Percentiles rank a stretch among this genome's conserved stretches.
Evolutionary conservation across 2,113 vertebrate species (phyloP).

Genomic region (Crotalus horridus): DNA sequence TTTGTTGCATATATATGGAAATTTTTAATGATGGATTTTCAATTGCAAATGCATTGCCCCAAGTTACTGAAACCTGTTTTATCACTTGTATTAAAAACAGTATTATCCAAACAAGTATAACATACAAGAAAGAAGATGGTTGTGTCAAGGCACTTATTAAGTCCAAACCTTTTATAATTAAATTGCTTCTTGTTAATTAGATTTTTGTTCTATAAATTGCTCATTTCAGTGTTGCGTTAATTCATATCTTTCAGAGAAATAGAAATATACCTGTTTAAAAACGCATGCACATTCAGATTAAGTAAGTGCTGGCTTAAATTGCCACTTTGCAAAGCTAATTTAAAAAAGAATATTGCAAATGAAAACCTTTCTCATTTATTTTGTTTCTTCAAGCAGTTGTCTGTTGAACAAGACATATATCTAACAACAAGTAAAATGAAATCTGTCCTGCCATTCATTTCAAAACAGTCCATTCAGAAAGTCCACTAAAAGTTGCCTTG

Average conservation of each 20-base stretch:
- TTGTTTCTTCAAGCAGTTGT: not conserved
- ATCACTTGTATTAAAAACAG: not conserved
- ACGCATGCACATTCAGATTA: not conserved
- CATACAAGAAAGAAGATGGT: not conserved
- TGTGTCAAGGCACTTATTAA: not conserved
- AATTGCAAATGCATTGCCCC: not conserved
- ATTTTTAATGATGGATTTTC: not conserved
- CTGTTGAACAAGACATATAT: not conserved
- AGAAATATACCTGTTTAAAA: not conserved
- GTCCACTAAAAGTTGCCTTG: not conserved
- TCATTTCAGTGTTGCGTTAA: not conserved
- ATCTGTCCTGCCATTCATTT: not conserved
- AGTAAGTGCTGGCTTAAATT: not conserved
- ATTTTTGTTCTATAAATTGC: not conserved
- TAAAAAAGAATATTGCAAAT: not conserved
- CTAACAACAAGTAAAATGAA: not conserved
- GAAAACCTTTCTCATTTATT: not conserved
- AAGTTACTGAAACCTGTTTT: not conserved
- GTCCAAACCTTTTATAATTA: not conserved
- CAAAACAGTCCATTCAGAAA: not conserved
- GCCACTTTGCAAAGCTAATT: not conserved
- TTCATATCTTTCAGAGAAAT: accelerated
- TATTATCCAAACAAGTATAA: not conserved
- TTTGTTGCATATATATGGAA: not conserved
- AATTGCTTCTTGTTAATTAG: not conserved